phyloP scores from a whole-genome alignment of 2,797 vertebrate genomes.

The Sebastes dallii region DNA sequence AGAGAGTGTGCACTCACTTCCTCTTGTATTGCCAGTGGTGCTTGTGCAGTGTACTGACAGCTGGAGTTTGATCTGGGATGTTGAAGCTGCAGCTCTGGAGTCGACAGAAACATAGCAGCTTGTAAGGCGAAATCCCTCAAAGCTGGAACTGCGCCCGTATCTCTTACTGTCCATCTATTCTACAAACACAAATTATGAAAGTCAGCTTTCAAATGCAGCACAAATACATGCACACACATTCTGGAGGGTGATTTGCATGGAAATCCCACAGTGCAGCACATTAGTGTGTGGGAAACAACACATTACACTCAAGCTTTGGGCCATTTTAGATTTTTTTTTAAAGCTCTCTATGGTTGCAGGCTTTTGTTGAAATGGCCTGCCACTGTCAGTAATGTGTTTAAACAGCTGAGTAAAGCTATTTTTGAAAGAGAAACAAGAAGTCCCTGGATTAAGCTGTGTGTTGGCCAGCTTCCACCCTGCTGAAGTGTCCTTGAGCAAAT shows the following conservation, averaged over 20 bases:
- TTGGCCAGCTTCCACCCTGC: constrained; percentile 21
- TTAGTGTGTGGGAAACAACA: constrained; percentile 22
- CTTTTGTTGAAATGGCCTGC: neutral
- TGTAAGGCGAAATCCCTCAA: constrained; percentile 29
- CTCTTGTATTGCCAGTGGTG: neutral
- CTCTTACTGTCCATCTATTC: neutral
- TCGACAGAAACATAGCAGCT: constrained; percentile 13
- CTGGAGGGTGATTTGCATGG: neutral
- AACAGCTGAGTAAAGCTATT: constrained; percentile 39
- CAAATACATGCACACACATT: neutral
- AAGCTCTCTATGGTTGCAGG: neutral
- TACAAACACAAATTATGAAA: neutral
- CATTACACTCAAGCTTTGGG: neutral
- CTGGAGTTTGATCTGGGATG: neutral
- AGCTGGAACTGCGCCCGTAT: neutral
- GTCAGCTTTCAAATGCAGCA: neutral
- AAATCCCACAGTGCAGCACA: constrained; percentile 14
- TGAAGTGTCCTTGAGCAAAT: constrained; percentile 45
- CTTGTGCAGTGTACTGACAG: constrained; percentile 7
- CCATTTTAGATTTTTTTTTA: neutral
- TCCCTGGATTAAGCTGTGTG: constrained; percentile 12
- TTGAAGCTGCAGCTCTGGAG: constrained; percentile 22
- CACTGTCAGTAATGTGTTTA: constrained; percentile 6
- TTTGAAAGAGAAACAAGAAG: constrained; percentile 7
- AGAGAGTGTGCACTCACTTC: neutral